These are phyloP conservation scores for Gymnoscopelus microlampas DNA, from an alignment of 2,797 vertebrate genomes.

Conservation along the genomic window DNA sequence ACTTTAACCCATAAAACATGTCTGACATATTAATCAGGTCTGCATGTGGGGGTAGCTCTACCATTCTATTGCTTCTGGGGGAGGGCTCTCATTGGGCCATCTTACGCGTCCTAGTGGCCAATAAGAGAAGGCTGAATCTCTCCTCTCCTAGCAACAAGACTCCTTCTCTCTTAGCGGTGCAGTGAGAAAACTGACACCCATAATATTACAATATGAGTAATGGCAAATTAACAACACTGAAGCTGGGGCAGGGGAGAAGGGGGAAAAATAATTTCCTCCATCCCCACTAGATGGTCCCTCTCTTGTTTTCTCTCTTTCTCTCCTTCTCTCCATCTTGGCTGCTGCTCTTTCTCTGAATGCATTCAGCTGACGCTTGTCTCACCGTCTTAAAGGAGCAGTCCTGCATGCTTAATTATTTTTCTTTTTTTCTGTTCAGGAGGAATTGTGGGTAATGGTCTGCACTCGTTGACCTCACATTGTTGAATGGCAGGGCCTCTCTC, in stretches of 20 bases:
- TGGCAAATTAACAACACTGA: constrained; percentile 75
- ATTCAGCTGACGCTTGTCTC: constrained; percentile 78
- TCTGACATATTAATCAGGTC: constrained; percentile 88
- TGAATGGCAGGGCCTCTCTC: constrained; percentile 78
- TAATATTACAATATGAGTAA: constrained; percentile 91
- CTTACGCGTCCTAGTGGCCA: constrained; percentile 79
- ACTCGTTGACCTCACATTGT: constrained; percentile 81
- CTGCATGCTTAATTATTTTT: constrained; percentile 72
- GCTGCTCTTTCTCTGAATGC: constrained; percentile 64
- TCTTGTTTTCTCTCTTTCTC: constrained; percentile 46
- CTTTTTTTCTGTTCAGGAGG: constrained; percentile 53
- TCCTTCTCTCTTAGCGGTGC: constrained; percentile 74
- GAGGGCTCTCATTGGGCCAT: constrained; percentile 82
- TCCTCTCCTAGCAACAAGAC: constrained; percentile 96
- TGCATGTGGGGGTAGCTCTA: constrained; percentile 74
- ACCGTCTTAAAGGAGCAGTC: constrained; percentile 83
- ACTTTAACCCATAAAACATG: constrained; percentile 85
- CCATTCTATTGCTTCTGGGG: constrained; percentile 70
- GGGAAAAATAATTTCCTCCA: constrained; percentile 55
- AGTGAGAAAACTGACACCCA: constrained; percentile 88
- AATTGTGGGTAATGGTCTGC: constrained; percentile 83
- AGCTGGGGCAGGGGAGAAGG: constrained; percentile 72
- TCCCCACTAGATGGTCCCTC: constrained; percentile 39
- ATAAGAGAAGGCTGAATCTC: constrained; percentile 81
- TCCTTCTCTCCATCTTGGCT: constrained; percentile 70